Evolutionary conservation across 1,140 invertebrate species (phyloP), one percentile per base, ranked within the genome.

Genomic region (Drosophila tsacasi): DNA sequence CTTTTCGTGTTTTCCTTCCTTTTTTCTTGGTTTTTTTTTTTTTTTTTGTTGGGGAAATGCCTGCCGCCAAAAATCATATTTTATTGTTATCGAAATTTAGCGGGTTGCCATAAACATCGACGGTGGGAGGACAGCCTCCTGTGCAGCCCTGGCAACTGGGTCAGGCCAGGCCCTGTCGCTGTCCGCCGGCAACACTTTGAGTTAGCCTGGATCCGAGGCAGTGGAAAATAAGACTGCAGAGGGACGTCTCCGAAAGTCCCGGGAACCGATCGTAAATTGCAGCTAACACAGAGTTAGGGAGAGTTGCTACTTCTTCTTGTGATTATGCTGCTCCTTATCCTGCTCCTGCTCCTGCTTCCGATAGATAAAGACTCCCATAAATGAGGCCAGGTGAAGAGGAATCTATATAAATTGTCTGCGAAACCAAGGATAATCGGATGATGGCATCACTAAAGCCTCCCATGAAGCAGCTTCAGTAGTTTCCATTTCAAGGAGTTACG

Each of bases 31-130:
- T n/a, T n/a, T 40, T 60, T 27, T 61, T 60, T 49, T 6, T 40
- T 30, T 17, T 8, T 4, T 32, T 32, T 32, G 10, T 3, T 2
- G 30, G 30, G 12, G 17, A 8, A 23, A 39, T 19, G 54, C 54
- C 21, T 21, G 9, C 57, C 32, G 46, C 72, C 66, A 75, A 89
- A 90, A 90, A 90, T 90, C 85, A 90, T 90, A 90, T 85, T 90
- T 90, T 90, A 90, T 90, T 90, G 86, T 90, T 90, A 90, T 90
- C 81, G 76, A 76, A 90, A 85, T 82, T 81, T 81, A 83, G 78
- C 79, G 59, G 66, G 8, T 21, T 61, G 74, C 77, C 71, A 89
- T 89, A 84, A 89, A 89, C 69, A 57, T 46, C 23, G 65, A 55
- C 30, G 25, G 49, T 2, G 17, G 25, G 47, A 12, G 25, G n/a